These are phyloP conservation scores for Diceros bicornis DNA, from an alignment of 2,797 vertebrate genomes.

Conservation along the genomic window DNA sequence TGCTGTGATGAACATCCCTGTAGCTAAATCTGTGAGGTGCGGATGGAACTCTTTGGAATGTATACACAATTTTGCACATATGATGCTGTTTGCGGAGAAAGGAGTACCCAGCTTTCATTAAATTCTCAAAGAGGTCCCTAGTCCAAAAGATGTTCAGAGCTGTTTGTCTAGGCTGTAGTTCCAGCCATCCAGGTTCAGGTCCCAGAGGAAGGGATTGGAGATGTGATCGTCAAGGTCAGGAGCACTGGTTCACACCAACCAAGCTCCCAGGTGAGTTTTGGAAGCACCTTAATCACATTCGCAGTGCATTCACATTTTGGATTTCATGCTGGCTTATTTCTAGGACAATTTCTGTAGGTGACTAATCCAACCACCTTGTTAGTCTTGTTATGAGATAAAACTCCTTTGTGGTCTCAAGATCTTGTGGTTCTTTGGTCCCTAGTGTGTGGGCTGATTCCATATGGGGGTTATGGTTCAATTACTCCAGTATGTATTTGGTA, in stretches of 20 bases:
- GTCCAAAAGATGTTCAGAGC: neutral
- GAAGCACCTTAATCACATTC: neutral
- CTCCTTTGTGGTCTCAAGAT: neutral
- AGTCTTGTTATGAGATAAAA: neutral
- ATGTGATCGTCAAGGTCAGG: neutral
- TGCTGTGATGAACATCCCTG: neutral
- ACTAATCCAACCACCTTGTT: neutral
- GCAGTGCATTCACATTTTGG: neutral
- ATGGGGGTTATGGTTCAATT: neutral
- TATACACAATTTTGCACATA: neutral
- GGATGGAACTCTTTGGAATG: neutral
- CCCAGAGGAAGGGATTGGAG: neutral
- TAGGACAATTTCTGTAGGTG: neutral
- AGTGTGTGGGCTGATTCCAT: neutral
- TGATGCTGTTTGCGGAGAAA: neutral
- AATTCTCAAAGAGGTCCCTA: neutral
- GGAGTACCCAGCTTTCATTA: neutral
- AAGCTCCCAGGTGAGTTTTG: neutral
- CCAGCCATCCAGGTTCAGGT: neutral
- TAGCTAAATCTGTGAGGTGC: neutral
- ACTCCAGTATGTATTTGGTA: neutral
- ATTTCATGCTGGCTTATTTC: neutral
- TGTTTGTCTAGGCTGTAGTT: neutral
- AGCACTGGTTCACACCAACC: neutral
- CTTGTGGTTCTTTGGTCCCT: neutral